Evolutionary conservation across 2,888 invertebrate genomes (phyloP).

Genomic region (Leuctra nigra): DNA sequence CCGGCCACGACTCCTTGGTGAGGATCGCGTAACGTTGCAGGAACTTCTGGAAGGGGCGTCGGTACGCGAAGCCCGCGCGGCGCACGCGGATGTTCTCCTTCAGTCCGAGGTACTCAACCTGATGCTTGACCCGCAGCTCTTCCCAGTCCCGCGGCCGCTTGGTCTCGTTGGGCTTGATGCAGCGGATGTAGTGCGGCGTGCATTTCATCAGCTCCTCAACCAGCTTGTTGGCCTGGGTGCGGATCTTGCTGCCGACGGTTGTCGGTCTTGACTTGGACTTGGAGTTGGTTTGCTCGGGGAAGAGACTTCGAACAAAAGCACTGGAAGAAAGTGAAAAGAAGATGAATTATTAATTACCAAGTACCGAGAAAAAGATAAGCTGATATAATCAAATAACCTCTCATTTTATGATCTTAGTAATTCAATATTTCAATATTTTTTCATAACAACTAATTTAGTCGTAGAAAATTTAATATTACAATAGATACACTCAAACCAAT

Average conservation of each 20-base stretch:
- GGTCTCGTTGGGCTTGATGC: slow-evolving; percentile 64
- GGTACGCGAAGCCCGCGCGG: slow-evolving; percentile 60
- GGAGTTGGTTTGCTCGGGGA: slow-evolving; percentile 45
- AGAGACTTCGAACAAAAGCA: slow-evolving; percentile 49
- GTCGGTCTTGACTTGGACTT: slow-evolving; percentile 51
- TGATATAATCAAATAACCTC: too few relatives aligned
- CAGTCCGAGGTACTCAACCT: slow-evolving; percentile 60
- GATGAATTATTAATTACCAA: too few relatives aligned
- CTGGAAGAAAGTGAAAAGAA: slow-evolving; percentile 37
- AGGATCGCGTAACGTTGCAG: slow-evolving; percentile 58
- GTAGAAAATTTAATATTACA: too few relatives aligned
- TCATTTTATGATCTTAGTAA: too few relatives aligned
- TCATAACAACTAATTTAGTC: too few relatives aligned
- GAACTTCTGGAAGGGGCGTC: slow-evolving; percentile 54
- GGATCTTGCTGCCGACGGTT: slow-evolving; percentile 59
- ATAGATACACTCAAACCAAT: too few relatives aligned
- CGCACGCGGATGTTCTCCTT: slow-evolving; percentile 61
- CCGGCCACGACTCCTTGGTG: slow-evolving; percentile 56
- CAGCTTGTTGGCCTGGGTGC: slow-evolving; percentile 56
- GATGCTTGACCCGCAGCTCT: slow-evolving; percentile 54
- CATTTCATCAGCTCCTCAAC: slow-evolving; percentile 59
- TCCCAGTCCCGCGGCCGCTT: slow-evolving; percentile 60
- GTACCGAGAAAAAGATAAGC: too few relatives aligned
- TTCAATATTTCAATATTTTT: too few relatives aligned
- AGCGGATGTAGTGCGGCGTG: slow-evolving; percentile 59